Base-by-base conservation (phyloP, 2,888 invertebrate species). In the Drosophila bunnanda region DNA sequence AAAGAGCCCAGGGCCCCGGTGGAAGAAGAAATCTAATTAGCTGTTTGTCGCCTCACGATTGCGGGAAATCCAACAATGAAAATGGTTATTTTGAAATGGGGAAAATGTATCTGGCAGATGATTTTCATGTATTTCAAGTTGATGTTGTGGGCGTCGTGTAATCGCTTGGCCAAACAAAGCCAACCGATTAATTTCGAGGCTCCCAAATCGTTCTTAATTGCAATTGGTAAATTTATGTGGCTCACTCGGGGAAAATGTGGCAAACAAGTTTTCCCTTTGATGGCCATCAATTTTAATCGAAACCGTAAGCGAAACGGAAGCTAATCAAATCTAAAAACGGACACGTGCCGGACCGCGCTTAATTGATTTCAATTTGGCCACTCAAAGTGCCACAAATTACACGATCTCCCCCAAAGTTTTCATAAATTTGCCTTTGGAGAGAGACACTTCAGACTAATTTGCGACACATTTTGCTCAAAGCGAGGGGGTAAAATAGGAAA, bases 391-490 rank as follows among this genome's bases (percentile, higher is more conserved):
- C 79, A 82, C 80, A 86, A 86, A 80, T 79, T 77, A 82, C 69
- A 82, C 58, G 77, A 44, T 73, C 52, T 30, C 43, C 55, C 20
- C 9, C 36, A 43, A 65, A 54, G 57, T 58, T 80, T 82, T 75
- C 78, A 81, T 81, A 79, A 83, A 86, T 83, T 83, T 83, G 62
- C 55, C 56, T 79, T 75, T 66, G 78, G 81, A 74, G 75, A 78
- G 82, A 79, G 82, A 79, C 79, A 86, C 80, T 83, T 80, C 69
- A 64, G 82, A 81, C 86, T 86, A 83, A 86, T 83, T 83, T 86
- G 80, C 75, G 54, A 80, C 86, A 80, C 83, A 79, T 79, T 79
- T 76, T 48, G 67, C 62, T 78, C 53, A 60, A 66, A 78, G 13
- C 43, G 58, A 71, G 39, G 30, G 12, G 38, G 50, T 8, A 38